A percentile compares a stretch with the other conserved stretches of the same genome.
phyloP scores from a whole-genome alignment of 2,113 vertebrate species.

The Malurus alboscapulatus region DNA sequence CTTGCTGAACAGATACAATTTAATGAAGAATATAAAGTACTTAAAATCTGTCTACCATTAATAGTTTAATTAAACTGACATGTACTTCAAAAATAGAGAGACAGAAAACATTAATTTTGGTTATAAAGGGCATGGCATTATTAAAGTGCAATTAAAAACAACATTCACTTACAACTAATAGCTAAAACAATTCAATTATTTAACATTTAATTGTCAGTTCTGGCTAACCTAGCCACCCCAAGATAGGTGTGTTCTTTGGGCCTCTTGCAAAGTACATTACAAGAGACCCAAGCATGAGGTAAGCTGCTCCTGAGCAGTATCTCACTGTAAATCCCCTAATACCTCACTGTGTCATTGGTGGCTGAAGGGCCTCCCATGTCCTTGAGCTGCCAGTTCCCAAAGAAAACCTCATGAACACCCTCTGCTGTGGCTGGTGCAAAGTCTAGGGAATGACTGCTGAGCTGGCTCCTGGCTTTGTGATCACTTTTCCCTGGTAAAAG shows the following conservation, averaged over 20 bases:
- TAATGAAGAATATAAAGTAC: constrained; percentile 77
- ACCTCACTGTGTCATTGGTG: background rate
- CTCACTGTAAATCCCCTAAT: background rate
- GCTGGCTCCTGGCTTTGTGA: background rate
- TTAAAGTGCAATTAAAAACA: constrained; percentile 82
- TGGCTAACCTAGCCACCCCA: constrained; percentile 62
- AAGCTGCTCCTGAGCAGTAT: background rate
- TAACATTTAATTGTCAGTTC: constrained; percentile 71
- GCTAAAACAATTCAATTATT: constrained; percentile 78
- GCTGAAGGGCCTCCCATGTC: background rate
- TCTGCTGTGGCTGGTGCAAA: background rate
- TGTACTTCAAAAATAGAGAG: constrained; percentile 78
- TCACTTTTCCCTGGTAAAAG: background rate
- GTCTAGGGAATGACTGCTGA: background rate
- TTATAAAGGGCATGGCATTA: constrained; percentile 82
- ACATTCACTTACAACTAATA: constrained; percentile 75
- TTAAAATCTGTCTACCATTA: constrained; percentile 79
- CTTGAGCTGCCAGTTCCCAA: background rate
- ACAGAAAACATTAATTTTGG: constrained; percentile 80
- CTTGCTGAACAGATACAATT: constrained; percentile 77
- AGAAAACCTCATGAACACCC: background rate
- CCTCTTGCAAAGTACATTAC: background rate
- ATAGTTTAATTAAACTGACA: constrained; percentile 83
- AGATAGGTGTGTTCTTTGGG: constrained; percentile 13
- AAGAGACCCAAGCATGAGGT: background rate